Evolutionary conservation across 2,797 vertebrate species (phyloP), one percentile per base, ranked within the genome.

Genomic region (Psittacula echo): DNA sequence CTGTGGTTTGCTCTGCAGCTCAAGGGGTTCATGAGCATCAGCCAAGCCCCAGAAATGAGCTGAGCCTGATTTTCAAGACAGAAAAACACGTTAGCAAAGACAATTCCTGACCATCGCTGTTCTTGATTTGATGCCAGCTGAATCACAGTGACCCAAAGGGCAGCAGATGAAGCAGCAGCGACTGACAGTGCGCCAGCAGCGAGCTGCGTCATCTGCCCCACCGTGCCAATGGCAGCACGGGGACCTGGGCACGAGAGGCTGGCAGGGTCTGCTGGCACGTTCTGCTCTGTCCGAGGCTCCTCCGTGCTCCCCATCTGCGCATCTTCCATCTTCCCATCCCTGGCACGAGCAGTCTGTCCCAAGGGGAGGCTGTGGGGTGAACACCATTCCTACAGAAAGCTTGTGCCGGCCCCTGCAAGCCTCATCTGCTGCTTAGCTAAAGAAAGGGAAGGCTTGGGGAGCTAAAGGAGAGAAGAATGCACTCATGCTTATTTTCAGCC

Each of bases 401-500:
- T 76, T 6, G 0, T 5, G 58, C 21, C 0, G 1, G 80, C 44
- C 47, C 68, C 3, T 2, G 60, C 0, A 5, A 90, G 81, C 11
- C 88, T 90, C 90, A 90, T 48, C 86, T 92, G 92, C 90, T 60
- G 78, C 83, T 67, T 14, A 17, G 76, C 85, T 37, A 66, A 70
- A 11, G n/a, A 18, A 6, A 7, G 13, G 73, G 54, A 47, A 60
- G 51, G 68, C 27, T 37, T 4, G 0, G 66, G 54, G 37, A 77
- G 56, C 74, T 16, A 79, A 44, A 44, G 29, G 60, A 48, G 60
- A 24, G 73, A 22, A 48, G 76, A 58, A 64, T 7, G 64, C 0
- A 0, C 21, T 26, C 45, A 44, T 32, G 85, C 27, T 85, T 58
- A 15, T 44, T 87, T 64, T 5, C 5, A 6, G 56, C 27, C 9